phyloP scores from a whole-genome alignment of 2,113 vertebrate genomes.

The Stomatorhinus ivindoensis region DNA sequence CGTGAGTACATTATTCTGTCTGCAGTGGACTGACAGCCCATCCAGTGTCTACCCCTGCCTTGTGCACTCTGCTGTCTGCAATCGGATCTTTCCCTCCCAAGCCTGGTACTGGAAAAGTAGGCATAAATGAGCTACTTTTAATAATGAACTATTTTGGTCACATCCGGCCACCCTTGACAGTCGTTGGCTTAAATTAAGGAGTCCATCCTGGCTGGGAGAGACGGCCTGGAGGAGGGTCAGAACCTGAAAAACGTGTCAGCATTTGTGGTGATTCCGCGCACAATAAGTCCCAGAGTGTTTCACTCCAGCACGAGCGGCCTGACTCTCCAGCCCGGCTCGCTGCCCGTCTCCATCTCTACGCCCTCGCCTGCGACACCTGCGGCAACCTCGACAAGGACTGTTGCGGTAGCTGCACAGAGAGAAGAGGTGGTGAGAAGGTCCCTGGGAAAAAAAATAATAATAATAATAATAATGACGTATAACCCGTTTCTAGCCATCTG shows the following conservation, averaged over 20 bases:
- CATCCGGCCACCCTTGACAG: not conserved
- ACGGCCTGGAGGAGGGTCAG: not conserved
- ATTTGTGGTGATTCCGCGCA: not conserved
- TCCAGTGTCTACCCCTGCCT: not conserved
- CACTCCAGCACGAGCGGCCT: not conserved
- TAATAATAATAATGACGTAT: conserved; percentile 32
- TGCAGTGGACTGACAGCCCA: not conserved
- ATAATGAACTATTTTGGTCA: not conserved
- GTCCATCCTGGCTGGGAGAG: not conserved
- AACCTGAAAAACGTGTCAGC: not conserved
- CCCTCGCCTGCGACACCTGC: not conserved
- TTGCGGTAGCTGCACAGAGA: not conserved
- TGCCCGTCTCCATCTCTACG: not conserved
- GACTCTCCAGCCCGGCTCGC: not conserved
- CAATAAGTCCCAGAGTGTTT: not conserved
- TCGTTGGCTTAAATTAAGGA: not conserved
- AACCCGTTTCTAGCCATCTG: conserved; percentile 37
- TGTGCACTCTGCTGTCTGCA: not conserved
- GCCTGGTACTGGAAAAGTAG: not conserved
- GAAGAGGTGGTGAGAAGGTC: not conserved
- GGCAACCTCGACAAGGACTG: not conserved
- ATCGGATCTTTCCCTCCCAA: not conserved
- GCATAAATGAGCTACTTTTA: not conserved
- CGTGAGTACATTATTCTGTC: not conserved
- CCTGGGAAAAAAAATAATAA: not conserved